Evolutionary conservation across 2,797 vertebrate species (phyloP).

Genomic region (Propithecus deckenii): DNA sequence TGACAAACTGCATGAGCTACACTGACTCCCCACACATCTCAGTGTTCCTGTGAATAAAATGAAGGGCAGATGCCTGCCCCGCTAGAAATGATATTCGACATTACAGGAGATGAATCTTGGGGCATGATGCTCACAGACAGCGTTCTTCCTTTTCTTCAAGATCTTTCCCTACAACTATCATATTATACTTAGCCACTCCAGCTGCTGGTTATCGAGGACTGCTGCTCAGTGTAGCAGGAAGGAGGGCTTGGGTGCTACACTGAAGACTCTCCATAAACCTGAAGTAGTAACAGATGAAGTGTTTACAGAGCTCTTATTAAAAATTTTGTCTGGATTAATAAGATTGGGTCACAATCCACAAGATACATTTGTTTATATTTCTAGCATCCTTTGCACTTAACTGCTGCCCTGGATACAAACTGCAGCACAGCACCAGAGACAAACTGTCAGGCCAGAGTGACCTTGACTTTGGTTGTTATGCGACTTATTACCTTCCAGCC

Average conservation of each 20-base stretch:
- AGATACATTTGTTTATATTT: background rate
- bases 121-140: background rate
- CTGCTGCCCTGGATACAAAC: background rate
- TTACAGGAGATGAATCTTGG: background rate
- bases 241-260: background rate
- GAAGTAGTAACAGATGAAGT: background rate
- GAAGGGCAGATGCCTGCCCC: background rate
- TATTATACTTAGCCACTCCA: background rate
- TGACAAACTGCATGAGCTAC: background rate
- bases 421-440: background rate
- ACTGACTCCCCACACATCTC: background rate
- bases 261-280: background rate
- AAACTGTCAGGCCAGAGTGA: background rate
- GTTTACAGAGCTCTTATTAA: background rate
- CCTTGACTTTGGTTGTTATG: background rate
- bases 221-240: background rate
- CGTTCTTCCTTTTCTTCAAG: background rate
- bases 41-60: background rate
- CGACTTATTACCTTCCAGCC: slow-evolving; percentile 95
- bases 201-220: background rate
- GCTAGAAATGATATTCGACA: background rate
- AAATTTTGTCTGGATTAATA: background rate
- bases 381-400: background rate
- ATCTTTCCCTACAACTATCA: background rate
- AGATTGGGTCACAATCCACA: background rate